Evolutionary conservation across 2,888 invertebrate genomes (phyloP).

Genomic region (Folsomia manolachei): DNA sequence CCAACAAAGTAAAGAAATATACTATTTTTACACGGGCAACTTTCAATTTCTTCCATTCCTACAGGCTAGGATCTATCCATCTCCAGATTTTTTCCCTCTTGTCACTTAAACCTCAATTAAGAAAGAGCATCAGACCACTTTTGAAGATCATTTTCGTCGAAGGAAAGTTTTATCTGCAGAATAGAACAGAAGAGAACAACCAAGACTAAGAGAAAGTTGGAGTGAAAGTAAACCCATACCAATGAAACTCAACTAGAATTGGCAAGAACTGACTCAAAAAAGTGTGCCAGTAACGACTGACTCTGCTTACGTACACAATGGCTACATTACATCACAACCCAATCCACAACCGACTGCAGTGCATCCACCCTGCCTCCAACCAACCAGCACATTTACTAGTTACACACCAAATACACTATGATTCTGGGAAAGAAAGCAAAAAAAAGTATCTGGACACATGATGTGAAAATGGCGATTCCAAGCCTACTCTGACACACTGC

Average conservation of each 20-base stretch:
- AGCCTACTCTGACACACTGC: neutral
- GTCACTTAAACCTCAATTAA: neutral
- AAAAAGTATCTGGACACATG: neutral
- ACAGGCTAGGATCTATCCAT: neutral
- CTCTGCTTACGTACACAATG: neutral
- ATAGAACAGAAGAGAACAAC: no score
- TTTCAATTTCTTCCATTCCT: no score
- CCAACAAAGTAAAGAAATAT: no score
- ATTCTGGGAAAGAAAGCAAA: neutral
- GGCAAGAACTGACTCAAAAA: no score
- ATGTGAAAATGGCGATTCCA: neutral
- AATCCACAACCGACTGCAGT: no score
- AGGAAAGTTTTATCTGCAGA: no score
- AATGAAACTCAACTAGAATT: no score
- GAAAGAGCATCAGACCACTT: neutral
- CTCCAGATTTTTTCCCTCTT: neutral
- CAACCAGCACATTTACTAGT: neutral
- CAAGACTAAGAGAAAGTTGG: no score
- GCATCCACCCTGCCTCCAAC: no score
- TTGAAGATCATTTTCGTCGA: neutral
- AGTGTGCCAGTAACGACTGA: no score
- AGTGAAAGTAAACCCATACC: no score
- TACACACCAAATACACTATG: neutral
- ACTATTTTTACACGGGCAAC: no score
- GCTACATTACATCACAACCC: neutral